A percentile compares a stretch with the other conserved stretches of the same genome.
These are phyloP conservation scores for Tachystola acroxantha DNA, from an alignment of 2,888 invertebrate genomes.

Conservation along the genomic window DNA sequence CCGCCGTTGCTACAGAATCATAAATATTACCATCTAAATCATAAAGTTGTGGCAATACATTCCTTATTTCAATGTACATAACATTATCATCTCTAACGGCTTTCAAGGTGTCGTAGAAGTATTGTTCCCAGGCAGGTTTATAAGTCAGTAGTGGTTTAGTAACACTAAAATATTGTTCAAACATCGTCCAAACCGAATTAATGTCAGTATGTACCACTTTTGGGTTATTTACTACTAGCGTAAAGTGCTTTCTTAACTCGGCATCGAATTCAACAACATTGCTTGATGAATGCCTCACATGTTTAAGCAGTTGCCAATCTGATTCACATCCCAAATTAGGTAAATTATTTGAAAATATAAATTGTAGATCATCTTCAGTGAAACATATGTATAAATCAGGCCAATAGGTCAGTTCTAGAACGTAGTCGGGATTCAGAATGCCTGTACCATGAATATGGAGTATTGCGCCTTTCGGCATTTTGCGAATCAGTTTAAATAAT, in stretches of 20 bases:
- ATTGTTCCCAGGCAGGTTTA: conserved; percentile 81
- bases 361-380: conserved; percentile 45
- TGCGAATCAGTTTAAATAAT: conserved; percentile 81
- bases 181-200: conserved; percentile 79
- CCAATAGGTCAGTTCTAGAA: conserved; percentile 80
- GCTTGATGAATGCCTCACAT: conserved; percentile 60
- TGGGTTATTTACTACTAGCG: conserved; percentile 72
- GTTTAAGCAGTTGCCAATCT: conserved; percentile 70
- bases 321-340: conserved; percentile 41
- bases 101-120: conserved; percentile 80
- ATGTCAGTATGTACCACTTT: conserved; percentile 66
- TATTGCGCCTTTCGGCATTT: conserved; percentile 86
- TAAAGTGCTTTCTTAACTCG: conserved; percentile 69
- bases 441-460: conserved; percentile 84
- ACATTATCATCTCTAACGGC: conserved; percentile 83
- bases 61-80: conserved; percentile 83
- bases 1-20: conserved; percentile 70
- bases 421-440: conserved; percentile 78
- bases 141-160: conserved; percentile 76
- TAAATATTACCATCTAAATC: conserved; percentile 81
- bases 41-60: conserved; percentile 80
- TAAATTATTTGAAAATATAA: conserved; percentile 40
- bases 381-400: conserved; percentile 78
- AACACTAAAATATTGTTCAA: conserved; percentile 74
- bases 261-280: conserved; percentile 71